Percentiles rank a stretch among this genome's conserved stretches.
Evolutionary conservation across 2,888 invertebrate genomes (phyloP).

Genomic region (Labia minor): DNA sequence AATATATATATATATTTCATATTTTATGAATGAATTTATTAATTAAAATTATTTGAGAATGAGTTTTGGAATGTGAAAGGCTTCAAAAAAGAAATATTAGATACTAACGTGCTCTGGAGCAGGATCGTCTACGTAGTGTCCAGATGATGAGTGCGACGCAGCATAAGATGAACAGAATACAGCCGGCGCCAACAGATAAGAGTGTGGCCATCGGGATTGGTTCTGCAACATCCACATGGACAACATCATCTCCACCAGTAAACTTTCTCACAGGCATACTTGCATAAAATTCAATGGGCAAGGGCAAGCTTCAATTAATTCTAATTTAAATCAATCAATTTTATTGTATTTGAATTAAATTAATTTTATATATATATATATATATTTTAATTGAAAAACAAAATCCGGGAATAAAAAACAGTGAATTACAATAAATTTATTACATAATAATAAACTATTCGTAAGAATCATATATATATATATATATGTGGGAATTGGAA

Average conservation of each 20-base stretch:
- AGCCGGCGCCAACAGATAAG: conserved; percentile 46
- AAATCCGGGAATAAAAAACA: too few species aligned
- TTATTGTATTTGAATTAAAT: too few species aligned
- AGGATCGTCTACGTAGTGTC: conserved; percentile 47
- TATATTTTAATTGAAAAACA: too few species aligned
- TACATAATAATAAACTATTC: too few species aligned
- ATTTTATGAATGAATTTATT: conserved; percentile 3
- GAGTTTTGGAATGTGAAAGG: too few species aligned
- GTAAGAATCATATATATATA: too few species aligned
- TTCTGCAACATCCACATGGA: conserved; percentile 35
- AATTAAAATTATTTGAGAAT: conserved; percentile 18
- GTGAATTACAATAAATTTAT: too few species aligned
- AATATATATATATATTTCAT: neutral
- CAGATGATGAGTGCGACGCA: conserved; percentile 47
- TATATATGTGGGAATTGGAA: too few species aligned
- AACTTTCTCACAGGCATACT: neutral
- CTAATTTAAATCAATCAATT: too few species aligned
- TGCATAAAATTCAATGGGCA: too few species aligned
- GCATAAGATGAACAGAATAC: conserved; percentile 44
- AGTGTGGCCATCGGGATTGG: conserved; percentile 50
- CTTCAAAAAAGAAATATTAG: neutral
- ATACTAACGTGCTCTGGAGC: conserved; percentile 51
- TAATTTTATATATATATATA: too few species aligned
- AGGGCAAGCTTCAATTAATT: too few species aligned
- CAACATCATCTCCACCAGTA: conserved; percentile 13